These are phyloP conservation scores for Melanophora roralis DNA, from an alignment of 2,888 invertebrate genomes.

Conservation along the genomic window DNA sequence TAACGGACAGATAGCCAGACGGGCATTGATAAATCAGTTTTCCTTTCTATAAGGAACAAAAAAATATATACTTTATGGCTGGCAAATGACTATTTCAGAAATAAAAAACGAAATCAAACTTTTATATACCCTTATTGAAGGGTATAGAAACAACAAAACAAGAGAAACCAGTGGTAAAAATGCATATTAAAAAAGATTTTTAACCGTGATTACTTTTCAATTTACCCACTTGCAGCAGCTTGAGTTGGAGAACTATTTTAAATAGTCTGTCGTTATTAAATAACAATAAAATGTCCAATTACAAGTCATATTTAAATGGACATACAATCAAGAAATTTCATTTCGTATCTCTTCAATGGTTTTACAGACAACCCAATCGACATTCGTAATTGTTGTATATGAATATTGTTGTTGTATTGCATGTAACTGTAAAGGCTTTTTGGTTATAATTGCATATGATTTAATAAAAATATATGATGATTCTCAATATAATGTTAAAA, in stretches of 20 bases:
- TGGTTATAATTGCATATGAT: slow-evolving; percentile 8
- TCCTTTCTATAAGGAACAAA: too few relatives aligned
- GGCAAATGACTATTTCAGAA: too few relatives aligned
- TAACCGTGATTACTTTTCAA: too few relatives aligned
- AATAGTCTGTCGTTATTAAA: slow-evolving; percentile 54
- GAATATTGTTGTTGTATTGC: slow-evolving; percentile 49
- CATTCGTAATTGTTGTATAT: slow-evolving; percentile 36
- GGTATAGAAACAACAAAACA: too few relatives aligned
- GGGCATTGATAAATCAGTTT: too few relatives aligned
- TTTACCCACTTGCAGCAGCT: background rate
- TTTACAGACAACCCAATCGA: slow-evolving; percentile 35
- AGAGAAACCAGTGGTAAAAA: too few relatives aligned
- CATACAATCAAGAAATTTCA: slow-evolving; percentile 56
- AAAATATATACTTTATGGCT: too few relatives aligned
- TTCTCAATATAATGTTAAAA: slow-evolving; percentile 16
- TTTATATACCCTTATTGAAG: too few relatives aligned
- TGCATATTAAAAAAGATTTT: too few relatives aligned
- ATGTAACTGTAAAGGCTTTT: slow-evolving; percentile 35
- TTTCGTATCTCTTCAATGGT: slow-evolving; percentile 36
- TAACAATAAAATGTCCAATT: slow-evolving; percentile 60
- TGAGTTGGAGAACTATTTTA: slow-evolving; percentile 38
- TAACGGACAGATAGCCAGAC: too few relatives aligned
- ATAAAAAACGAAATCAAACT: too few relatives aligned
- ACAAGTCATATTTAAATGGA: slow-evolving; percentile 50
- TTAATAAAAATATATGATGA: slow-evolving; percentile 43